Evolutionary conservation across 1,140 invertebrate genomes (phyloP), one percentile per base, ranked within the genome.

Genomic region (Meteorus sp.): DNA sequence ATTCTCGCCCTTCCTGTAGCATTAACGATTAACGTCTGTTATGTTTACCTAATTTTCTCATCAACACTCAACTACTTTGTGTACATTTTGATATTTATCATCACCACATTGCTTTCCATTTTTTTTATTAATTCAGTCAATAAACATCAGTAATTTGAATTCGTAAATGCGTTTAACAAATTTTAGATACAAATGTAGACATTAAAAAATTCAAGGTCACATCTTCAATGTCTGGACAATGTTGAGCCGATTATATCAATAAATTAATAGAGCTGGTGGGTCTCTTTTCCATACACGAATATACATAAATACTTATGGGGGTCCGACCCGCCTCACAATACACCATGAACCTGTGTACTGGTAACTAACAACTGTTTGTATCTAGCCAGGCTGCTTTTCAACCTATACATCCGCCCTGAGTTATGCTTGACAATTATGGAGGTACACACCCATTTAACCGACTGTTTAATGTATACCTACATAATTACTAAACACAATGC

Each of bases 371-470:
- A 29, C 35, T 55, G 25, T n/a, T 11, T 50, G 53, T 23, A 48
- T 25, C 45, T 31, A 25, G 33, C 29, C 29, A 63, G 48, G 56
- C 65, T 71, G 72, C 74, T 74, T 72, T 71, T 68, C 69, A 59
- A 75, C 66, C 64, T 71, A 73, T 77, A 76, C 72, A 75, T 77
- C 75, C 67, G 71, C 69, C 68, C 67, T 76, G 73, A 77, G 69
- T 78, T 78, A 78, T 76, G 74, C 73, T 72, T 70, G 74, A 78
- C 76, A 76, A 78, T 77, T 76, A 76, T n/a, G n/a, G n/a, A n/a
- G n/a, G n/a, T n/a, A n/a, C n/a, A n/a, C 74, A 76, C 68, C 73
- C 69, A 72, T 75, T 70, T 73, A 69, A 59, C 68, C 29, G 65
- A 58, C 37, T 29, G 47, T 8, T 11, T 8, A 7, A 7, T 11